phyloP scores from a whole-genome alignment of 2,888 invertebrate genomes.

The Blastobasis lacticolella region DNA sequence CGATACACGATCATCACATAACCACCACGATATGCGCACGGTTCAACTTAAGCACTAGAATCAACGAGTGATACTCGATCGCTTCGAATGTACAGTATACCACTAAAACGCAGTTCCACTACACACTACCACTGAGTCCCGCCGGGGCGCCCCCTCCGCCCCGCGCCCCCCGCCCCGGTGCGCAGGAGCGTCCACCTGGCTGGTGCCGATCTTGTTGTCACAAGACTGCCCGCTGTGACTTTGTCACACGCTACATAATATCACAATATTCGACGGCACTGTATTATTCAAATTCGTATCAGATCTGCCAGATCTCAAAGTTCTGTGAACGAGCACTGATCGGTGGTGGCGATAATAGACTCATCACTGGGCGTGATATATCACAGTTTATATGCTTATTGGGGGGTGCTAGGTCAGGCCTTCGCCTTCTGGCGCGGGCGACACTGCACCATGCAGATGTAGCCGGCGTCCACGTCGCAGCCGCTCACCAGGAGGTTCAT shows the following conservation, averaged over 20 bases:
- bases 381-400: constrained; percentile 55
- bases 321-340: constrained; percentile 27
- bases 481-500: constrained; percentile 97
- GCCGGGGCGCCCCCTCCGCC: neutral
- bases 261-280: constrained; percentile 62
- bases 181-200: constrained; percentile 32
- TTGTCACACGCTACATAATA: constrained; percentile 42
- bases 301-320: constrained; percentile 28
- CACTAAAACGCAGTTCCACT: constrained; percentile 43
- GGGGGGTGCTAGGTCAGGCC: constrained; percentile 40
- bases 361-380: constrained; percentile 68
- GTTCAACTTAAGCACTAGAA: constrained; percentile 56
- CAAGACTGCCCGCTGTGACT: constrained; percentile 26
- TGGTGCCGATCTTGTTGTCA: constrained; percentile 34
- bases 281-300: constrained; percentile 35
- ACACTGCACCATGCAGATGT: constrained; percentile 86
- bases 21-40: constrained; percentile 64
- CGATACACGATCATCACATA: constrained; percentile 48
- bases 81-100: constrained; percentile 33
- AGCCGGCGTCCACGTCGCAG: constrained; percentile 94
- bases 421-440: constrained; percentile 69
- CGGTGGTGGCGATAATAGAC: constrained; percentile 32
- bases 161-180: constrained; percentile 12
- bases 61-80: constrained; percentile 37
- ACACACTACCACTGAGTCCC: constrained; percentile 37